Conservation (phyloP, 2,113 vertebrate genomes). For the Rhadina sibilatrix region DNA sequence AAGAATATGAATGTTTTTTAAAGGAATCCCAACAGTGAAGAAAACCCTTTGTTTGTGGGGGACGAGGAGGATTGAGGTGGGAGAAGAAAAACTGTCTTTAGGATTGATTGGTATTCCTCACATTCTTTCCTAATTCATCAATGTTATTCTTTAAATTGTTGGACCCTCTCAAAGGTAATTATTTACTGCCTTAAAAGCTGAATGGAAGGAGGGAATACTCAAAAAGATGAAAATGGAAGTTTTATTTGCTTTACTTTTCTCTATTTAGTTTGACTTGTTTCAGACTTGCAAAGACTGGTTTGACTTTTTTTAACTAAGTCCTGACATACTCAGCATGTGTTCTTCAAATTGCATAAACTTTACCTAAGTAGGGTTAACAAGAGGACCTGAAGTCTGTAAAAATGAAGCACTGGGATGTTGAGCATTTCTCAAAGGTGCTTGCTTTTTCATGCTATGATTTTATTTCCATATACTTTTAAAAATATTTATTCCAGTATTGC, state of each 20-base stretch:
- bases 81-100: conserved; percentile 67
- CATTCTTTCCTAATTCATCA: conserved; percentile 64
- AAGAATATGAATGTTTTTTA: conserved; percentile 71
- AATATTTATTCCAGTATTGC: neutral
- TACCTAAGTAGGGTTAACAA: neutral
- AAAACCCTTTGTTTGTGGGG: conserved; percentile 52
- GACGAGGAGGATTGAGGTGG: conserved; percentile 7
- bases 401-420: neutral
- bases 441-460: neutral
- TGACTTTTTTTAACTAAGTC: neutral
- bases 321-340: neutral
- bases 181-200: conserved; percentile 44
- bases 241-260: neutral
- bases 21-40: conserved; percentile 38
- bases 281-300: neutral
- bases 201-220: neutral
- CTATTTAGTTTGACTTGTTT: neutral
- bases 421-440: neutral
- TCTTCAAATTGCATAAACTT: neutral
- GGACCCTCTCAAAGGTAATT: conserved; percentile 33
- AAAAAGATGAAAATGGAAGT: neutral
- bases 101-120: conserved; percentile 62
- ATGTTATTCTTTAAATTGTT: conserved; percentile 57
- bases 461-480: neutral
- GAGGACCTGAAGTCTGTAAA: neutral